Base-by-base conservation (phyloP, 2,888 invertebrate species). In the Pseudoips prasinana region DNA sequence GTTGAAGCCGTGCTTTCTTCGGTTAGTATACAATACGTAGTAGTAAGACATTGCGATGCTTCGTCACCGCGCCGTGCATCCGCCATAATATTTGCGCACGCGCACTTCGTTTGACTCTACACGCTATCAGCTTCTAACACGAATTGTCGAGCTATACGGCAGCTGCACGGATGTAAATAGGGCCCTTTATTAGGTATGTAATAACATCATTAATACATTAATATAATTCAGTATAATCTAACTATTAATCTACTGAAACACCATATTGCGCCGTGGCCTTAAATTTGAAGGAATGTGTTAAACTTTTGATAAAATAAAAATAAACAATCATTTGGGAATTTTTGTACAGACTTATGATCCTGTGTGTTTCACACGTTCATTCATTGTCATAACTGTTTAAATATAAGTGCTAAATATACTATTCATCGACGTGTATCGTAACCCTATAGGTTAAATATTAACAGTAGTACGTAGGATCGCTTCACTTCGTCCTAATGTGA, bases 201-300 rank as follows among this genome's bases (percentile, higher is more conserved):
- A 74, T 64, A 67, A 71, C 82, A 74, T 71, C 69, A 65, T 58
- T 64, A 71, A 68, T 65, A 69, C 64, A 59, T 67, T 69, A 73
- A 67, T 71, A 58, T 70, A 64, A 69, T 64, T 61, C 78, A 79
- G 74, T 80, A 14, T 14, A 75, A 79, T 77, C 55, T 57, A 72
- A 82, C 78, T 81, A 75, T 76, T 74, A 77, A 79, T 79, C 81
- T 85, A 87, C 87, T 86, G 84, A 86, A 81, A 88, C 87, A 88
- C 88, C 88, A 88, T 80, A 73, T 81, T 85, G 84, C 78, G 85
- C 87, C 83, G 88, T 87, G 88, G 88, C 88, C 88, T 88, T 88
- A 88, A 85, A 84, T 69, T 81, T 74, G 70, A 83, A 77, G 84
- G 82, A 77, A 83, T 84, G 70, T 82, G 80, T 85, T 80, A 69